Evolutionary conservation across 2,797 vertebrate species (phyloP).

Genomic region (Eospalax fontanierii): DNA sequence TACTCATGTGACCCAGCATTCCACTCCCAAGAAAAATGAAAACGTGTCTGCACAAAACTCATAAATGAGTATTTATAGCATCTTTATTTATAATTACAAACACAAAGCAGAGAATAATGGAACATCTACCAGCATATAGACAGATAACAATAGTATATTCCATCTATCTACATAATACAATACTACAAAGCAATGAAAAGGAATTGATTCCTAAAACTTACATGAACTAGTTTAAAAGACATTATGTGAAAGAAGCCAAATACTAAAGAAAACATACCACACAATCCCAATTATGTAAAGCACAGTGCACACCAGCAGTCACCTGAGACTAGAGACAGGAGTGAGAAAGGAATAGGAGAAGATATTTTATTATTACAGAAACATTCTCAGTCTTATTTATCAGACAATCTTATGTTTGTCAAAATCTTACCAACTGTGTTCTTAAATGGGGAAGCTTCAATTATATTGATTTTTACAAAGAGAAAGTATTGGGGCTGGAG

Average conservation of each 20-base stretch:
- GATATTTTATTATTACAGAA: background rate
- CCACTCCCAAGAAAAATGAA: conserved; percentile 9
- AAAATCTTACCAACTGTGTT: background rate
- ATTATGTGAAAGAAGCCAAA: background rate
- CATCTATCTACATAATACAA: background rate
- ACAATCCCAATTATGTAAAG: background rate
- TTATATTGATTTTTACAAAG: background rate
- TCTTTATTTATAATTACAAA: no score
- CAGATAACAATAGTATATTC: background rate
- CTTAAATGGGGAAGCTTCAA: background rate
- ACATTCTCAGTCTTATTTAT: conserved; percentile 22
- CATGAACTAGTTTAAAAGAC: background rate
- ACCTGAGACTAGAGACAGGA: background rate
- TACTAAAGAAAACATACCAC: background rate
- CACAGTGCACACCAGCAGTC: background rate
- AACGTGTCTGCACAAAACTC: background rate
- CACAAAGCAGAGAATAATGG: no score
- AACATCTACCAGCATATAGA: background rate
- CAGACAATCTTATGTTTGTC: background rate
- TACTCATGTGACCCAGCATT: background rate
- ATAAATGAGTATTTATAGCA: background rate
- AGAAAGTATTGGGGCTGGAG: no score
- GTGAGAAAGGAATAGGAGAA: background rate
- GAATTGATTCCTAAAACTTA: background rate
- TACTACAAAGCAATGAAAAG: background rate